Percentiles rank a stretch among this genome's conserved stretches.
phyloP scores from a whole-genome alignment of 2,888 invertebrate genomes.

The Phlogophora meticulosa region DNA sequence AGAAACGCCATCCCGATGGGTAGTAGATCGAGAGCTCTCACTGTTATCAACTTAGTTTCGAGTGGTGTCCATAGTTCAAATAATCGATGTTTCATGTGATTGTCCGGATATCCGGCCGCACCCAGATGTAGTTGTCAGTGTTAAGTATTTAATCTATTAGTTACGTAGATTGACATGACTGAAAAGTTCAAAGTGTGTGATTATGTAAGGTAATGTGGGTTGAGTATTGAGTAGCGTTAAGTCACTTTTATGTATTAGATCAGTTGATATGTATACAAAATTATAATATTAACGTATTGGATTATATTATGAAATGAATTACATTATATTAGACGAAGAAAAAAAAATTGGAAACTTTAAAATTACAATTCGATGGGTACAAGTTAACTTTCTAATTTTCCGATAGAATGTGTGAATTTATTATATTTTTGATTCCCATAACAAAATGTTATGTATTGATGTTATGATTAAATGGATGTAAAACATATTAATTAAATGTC shows the following conservation, averaged over 20 bases:
- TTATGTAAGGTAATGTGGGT: slow-evolving; percentile 65
- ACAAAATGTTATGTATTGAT: slow-evolving; percentile 64
- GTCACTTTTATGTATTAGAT: slow-evolving; percentile 64
- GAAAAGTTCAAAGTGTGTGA: slow-evolving; percentile 83
- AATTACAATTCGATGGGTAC: slow-evolving; percentile 66
- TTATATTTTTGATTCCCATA: slow-evolving; percentile 70
- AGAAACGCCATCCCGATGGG: background rate
- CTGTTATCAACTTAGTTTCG: slow-evolving; percentile 14
- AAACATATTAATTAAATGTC: slow-evolving; percentile 63
- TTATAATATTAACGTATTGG: slow-evolving; percentile 44
- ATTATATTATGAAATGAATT: slow-evolving; percentile 45
- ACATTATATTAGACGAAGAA: slow-evolving; percentile 33
- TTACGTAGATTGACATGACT: slow-evolving; percentile 73
- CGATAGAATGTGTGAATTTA: slow-evolving; percentile 51
- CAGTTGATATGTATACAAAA: slow-evolving; percentile 48
- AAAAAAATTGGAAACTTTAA: slow-evolving; percentile 32
- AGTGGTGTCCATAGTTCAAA: slow-evolving; percentile 66
- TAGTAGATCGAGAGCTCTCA: slow-evolving; percentile 16
- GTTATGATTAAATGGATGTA: slow-evolving; percentile 69
- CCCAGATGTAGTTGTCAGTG: slow-evolving; percentile 43
- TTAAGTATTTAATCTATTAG: slow-evolving; percentile 64
- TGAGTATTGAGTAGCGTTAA: slow-evolving; percentile 72
- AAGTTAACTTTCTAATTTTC: slow-evolving; percentile 59
- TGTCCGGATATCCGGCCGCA: slow-evolving; percentile 52
- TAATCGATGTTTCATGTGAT: slow-evolving; percentile 64